Percentiles rank a stretch among this genome's conserved stretches.
phyloP scores from a whole-genome alignment of 2,888 invertebrate species.

The Margaritifera margaritifera region DNA sequence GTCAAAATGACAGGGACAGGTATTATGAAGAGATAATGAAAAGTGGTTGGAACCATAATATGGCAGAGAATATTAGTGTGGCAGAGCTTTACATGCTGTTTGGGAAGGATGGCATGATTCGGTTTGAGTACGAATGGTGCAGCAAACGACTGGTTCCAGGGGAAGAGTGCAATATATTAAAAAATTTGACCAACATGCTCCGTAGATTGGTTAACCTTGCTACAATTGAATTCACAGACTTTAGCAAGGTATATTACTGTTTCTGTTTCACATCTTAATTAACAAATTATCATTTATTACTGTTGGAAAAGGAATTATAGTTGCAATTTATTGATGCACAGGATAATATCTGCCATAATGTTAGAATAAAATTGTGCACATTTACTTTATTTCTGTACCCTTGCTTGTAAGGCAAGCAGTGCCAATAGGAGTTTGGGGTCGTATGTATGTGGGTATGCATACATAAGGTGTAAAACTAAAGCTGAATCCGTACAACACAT shows the following conservation, averaged over 20 bases:
- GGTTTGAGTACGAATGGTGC: slow-evolving; percentile 74
- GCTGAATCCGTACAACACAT: too few species aligned
- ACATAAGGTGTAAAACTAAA: too few species aligned
- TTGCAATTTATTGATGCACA: too few species aligned
- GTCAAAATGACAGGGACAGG: slow-evolving; percentile 29
- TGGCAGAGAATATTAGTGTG: slow-evolving; percentile 82
- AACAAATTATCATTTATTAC: too few species aligned
- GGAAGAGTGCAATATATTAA: slow-evolving; percentile 32
- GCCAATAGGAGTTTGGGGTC: too few species aligned
- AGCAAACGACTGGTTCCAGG: slow-evolving; percentile 25
- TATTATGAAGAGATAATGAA: slow-evolving; percentile 29
- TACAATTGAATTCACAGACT: slow-evolving; percentile 65
- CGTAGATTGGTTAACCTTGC: slow-evolving; percentile 64
- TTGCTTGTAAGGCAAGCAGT: too few species aligned
- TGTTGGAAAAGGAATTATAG: too few species aligned
- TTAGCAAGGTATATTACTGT: slow-evolving; percentile 39
- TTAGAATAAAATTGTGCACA: too few species aligned
- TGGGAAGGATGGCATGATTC: slow-evolving; percentile 70
- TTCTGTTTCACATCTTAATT: not conserved
- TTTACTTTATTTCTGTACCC: too few species aligned
- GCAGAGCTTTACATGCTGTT: slow-evolving; percentile 91
- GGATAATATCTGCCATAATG: too few species aligned
- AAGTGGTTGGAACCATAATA: slow-evolving; percentile 31
- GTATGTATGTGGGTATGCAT: too few species aligned
- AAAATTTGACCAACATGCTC: slow-evolving; percentile 61